These are phyloP conservation scores for Stenodema calcarata DNA, from an alignment of 2,888 invertebrate species.

Conservation along the genomic window DNA sequence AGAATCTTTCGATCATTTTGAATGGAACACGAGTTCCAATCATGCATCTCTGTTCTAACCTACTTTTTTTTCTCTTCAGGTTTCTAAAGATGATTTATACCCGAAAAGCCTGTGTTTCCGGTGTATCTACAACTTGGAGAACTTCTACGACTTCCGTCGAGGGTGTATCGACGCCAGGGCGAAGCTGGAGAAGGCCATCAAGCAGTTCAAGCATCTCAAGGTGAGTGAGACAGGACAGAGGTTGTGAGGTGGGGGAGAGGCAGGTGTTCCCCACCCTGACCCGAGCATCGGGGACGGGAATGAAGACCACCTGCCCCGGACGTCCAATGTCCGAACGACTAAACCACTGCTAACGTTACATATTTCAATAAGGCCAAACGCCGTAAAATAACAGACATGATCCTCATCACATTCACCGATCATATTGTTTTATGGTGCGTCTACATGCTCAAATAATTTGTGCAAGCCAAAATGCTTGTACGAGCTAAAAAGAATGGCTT, in stretches of 20 bases:
- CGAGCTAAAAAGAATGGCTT: background rate
- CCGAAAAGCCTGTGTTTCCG: slow-evolving; percentile 66
- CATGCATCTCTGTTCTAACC: no score
- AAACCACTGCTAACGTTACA: no score
- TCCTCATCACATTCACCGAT: no score
- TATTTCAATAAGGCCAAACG: no score
- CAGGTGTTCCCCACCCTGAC: background rate
- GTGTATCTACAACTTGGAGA: slow-evolving; percentile 65
- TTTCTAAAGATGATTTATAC: slow-evolving; percentile 63
- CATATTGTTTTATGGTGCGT: no score
- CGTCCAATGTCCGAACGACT: no score
- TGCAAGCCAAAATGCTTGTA: background rate
- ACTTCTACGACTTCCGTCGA: slow-evolving; percentile 64
- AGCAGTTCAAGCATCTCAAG: slow-evolving; percentile 37
- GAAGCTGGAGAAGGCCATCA: slow-evolving; percentile 56
- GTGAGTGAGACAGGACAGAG: slow-evolving; percentile 26
- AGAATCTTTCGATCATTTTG: no score
- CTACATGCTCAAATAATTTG: background rate
- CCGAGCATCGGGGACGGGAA: background rate
- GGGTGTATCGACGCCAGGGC: slow-evolving; percentile 62
- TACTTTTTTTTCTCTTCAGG: slow-evolving; percentile 58
- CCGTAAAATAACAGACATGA: no score
- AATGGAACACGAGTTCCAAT: no score
- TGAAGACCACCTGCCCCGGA: background rate
- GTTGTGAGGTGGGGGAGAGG: background rate